phyloP scores from a whole-genome alignment of 1,140 invertebrate species.

The Chionoecetes opilio region DNA sequence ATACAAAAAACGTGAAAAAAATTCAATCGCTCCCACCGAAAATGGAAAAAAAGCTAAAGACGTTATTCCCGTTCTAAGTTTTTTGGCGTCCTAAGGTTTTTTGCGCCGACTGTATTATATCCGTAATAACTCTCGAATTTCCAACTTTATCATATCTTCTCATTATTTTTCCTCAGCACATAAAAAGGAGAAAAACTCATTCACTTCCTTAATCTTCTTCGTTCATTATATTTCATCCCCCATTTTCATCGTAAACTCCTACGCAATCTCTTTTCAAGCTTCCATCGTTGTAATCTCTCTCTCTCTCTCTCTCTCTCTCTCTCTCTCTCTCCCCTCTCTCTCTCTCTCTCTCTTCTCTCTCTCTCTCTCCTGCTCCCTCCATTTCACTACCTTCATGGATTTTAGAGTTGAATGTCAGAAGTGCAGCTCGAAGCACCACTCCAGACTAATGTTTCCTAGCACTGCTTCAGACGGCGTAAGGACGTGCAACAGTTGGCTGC shows the following conservation, averaged over 20 bases:
- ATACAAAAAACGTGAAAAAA: no score
- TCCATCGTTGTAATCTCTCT: background rate
- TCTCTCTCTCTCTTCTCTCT: background rate
- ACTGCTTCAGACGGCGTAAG: no score
- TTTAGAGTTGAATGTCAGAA: background rate
- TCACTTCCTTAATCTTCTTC: background rate
- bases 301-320: background rate
- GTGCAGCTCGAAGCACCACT: background rate
- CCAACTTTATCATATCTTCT: background rate
- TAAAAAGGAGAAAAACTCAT: background rate
- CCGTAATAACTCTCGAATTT: no score
- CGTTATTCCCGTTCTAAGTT: no score
- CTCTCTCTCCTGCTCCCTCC: background rate
- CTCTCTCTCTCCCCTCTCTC: background rate
- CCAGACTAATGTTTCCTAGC: background rate
- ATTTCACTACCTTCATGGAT: conserved; percentile 7
- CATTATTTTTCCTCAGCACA: background rate
- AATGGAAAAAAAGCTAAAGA: no score
- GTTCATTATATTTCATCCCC: background rate
- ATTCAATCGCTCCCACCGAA: no score
- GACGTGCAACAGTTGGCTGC: no score
- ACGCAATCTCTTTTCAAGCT: background rate
- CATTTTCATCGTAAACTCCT: background rate
- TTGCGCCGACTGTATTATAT: no score
- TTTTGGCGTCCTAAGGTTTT: no score